phyloP scores from a whole-genome alignment of 2,888 invertebrate species.

The Sericinus montela region DNA sequence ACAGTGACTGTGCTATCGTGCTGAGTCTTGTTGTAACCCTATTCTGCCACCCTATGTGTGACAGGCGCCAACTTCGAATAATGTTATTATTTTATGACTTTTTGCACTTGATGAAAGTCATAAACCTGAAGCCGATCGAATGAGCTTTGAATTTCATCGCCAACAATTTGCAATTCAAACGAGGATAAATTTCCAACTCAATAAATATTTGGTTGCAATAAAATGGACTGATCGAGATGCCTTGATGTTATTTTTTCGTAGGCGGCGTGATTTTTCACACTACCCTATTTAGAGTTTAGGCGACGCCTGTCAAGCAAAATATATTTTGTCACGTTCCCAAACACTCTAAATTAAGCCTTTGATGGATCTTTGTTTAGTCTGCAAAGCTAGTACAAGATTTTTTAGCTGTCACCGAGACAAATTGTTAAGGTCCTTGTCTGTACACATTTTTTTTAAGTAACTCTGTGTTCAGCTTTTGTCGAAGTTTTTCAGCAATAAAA shows the following conservation, averaged over 20 bases:
- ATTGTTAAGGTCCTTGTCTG: slow-evolving; percentile 19
- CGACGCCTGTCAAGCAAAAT: slow-evolving; percentile 9
- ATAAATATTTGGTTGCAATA: slow-evolving; percentile 21
- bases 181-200: slow-evolving; percentile 18
- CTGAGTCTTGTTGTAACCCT: no score
- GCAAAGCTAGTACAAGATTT: slow-evolving; percentile 8
- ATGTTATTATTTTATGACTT: not conserved
- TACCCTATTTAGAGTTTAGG: slow-evolving; percentile 4
- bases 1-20: no score
- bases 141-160: slow-evolving; percentile 15
- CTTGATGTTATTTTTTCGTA: slow-evolving; percentile 12
- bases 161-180: slow-evolving; percentile 19
- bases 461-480: slow-evolving; percentile 21
- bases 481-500: slow-evolving; percentile 10
- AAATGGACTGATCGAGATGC: slow-evolving; percentile 15
- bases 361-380: slow-evolving; percentile 20
- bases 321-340: slow-evolving; percentile 17
- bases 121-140: slow-evolving; percentile 11
- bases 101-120: not conserved
- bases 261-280: slow-evolving; percentile 1
- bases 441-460: slow-evolving; percentile 11
- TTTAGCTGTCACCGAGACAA: slow-evolving; percentile 26
- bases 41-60: no score
- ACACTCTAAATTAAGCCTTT: slow-evolving; percentile 19
- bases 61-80: no score